Evolutionary conservation across 2,113 vertebrate species (phyloP), one percentile per base, ranked within the genome.

Genomic region (Dasyurus viverrinus): DNA sequence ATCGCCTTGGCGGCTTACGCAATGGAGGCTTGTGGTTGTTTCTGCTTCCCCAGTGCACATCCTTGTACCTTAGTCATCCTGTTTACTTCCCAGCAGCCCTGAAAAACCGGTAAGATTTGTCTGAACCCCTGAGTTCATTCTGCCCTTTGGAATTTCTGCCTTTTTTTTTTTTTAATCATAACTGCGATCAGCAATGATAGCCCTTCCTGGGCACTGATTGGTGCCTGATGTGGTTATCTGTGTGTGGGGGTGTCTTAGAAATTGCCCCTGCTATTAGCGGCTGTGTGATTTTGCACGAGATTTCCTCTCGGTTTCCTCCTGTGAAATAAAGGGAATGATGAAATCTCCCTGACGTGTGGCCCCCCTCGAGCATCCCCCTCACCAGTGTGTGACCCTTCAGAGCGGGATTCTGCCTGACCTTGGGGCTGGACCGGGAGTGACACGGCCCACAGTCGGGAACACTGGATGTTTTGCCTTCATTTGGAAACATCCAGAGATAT

Each of bases 351-450:
- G 5, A 4, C 16, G 60, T 16, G 16, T 16, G 7, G 22, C 22
- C 36, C 68, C 42, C 6, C 2, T 42, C 68, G 7, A 42, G 22
- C 36, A 8, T 42, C 68, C 7, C 36, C 68, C 22, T 42, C 68
- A 2, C 3, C 1, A 36, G 36, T 42, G 16, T 2, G 22, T 2
- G 68, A 1, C 6, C 19, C 19, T 8, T 23, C 11, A 22, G 36
- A 42, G n/a, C 16, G 68, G 68, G n/a, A 2, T 26, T 27, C 36
- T 84, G 68, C 68, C 68, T 0, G n/a, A n/a, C 68, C 68, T 22
- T n/a, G n/a, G 1, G 6, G 42, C n/a, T 84, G 0, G 0, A n/a
- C 22, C 23, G 2, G n/a, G 22, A 19, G 6, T 42, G 36, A 84
- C 30, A 7, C 68, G 8, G 8, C 68, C 36, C 68, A n/a, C 68